Evolutionary conservation across 64 coral and sea anemone genomes (phyloP), one percentile per base, ranked within the genome.

Genomic region (Acropora tenuis): DNA sequence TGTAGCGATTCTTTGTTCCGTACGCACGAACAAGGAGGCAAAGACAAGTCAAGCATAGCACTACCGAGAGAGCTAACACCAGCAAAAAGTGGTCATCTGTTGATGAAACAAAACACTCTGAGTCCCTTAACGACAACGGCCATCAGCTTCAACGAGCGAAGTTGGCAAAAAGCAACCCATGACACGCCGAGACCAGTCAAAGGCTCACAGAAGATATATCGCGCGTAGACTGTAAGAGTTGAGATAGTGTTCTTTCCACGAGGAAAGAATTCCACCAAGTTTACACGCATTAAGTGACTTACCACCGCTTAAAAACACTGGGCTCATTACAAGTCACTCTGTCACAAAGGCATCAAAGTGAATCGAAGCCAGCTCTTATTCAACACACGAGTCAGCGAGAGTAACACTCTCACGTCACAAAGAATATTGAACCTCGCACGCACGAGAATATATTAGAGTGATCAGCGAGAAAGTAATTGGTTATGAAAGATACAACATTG

Each of bases 111-210:
- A 85, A 8, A 72, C 49, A 9, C 1, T 3, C 43, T 10, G 75
- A 85, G 61, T 71, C 82, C 16, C 13, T 17, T 44, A 18, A 17
- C 19, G 17, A 71, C 48, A 85, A 69, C 8, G 45, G 61, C 48
- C 80, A 68, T 84, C 44, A 18, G 68, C 18, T 63, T 63, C 18
- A 71, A 69, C 82, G 72, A 61, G 82, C 72, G 82, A 71, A 85
- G 18, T 2, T 20, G 40, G 43, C 65, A 65, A 85, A 85, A 55
- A 78, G 49, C 45, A 78, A 49, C 75, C 15, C 17, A 48, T 68
- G 10, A 57, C 61, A 43, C 82, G 82, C 82, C 17, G 65, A 85
- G 30, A 85, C 48, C 60, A 11, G 43, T 66, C 46, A 6, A 84
- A 84, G 66, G 58, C 16, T 67, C 65, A 17, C 65, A 41, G 65